Evolutionary conservation across 2,797 vertebrate species (phyloP).

Genomic region (Molossus molossus): DNA sequence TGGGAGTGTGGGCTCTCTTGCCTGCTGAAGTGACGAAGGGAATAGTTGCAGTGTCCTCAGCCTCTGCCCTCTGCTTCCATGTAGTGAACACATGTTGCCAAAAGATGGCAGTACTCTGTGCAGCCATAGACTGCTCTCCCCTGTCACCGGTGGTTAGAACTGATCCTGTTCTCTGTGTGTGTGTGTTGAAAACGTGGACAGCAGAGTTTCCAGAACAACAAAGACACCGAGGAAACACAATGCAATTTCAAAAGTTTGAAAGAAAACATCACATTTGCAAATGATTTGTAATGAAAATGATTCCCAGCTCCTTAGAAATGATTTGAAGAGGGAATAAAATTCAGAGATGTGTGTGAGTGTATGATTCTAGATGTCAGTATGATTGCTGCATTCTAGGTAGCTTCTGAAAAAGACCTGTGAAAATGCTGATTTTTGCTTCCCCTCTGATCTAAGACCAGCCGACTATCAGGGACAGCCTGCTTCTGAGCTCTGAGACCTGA

Average conservation of each 20-base stretch:
- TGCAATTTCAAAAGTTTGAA: conserved; percentile 7
- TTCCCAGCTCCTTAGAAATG: background rate
- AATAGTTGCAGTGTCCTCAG: accelerated
- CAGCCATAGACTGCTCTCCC: background rate
- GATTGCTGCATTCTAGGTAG: background rate
- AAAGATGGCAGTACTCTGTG: conserved; percentile 86
- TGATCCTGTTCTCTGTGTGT: background rate
- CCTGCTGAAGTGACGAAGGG: background rate
- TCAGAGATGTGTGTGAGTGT: background rate
- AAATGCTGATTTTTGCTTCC: background rate
- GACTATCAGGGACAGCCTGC: background rate
- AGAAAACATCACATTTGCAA: background rate
- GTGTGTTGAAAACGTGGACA: background rate
- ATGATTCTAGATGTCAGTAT: background rate
- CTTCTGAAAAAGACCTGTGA: background rate
- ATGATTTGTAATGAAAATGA: background rate
- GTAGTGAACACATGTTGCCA: conserved; percentile 74
- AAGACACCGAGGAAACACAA: background rate
- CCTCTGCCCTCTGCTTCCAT: background rate
- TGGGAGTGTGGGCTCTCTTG: background rate
- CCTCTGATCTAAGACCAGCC: background rate
- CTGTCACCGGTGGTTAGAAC: background rate
- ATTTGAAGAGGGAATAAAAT: conserved; percentile 25
- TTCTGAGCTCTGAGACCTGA: conserved; percentile 16
- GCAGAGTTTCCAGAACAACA: conserved; percentile 60